Percentiles rank a stretch among this genome's conserved stretches.
Conservation (phyloP, 1,140 invertebrate genomes). For the Drosophila athabasca region DNA sequence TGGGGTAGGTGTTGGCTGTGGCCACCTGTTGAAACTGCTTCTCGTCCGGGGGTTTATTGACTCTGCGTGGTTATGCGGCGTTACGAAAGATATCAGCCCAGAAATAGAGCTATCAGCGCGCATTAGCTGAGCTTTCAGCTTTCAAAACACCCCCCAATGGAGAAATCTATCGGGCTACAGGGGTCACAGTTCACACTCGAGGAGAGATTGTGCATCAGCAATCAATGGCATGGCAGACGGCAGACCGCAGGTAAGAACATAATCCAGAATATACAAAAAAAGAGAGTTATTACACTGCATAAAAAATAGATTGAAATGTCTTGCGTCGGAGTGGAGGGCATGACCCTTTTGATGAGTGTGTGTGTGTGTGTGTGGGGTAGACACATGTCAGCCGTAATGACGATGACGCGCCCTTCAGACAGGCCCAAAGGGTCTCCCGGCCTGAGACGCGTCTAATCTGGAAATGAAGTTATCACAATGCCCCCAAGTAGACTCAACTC, state of each 20-base stretch:
- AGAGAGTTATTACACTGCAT: conserved; percentile 30
- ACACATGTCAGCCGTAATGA: conserved; percentile 48
- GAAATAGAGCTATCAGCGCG: conserved; percentile 16
- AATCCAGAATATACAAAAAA: too few relatives aligned
- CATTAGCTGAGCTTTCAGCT: conserved; percentile 17
- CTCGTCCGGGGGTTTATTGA: conserved; percentile 8
- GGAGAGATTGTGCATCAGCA: conserved; percentile 3
- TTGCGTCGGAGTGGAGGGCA: conserved; percentile 35
- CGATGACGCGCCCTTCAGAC: conserved; percentile 40
- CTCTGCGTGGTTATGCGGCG: conserved; percentile 33
- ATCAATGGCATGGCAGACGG: not conserved
- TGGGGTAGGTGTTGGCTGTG: conserved; percentile 22
- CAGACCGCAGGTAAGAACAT: not conserved
- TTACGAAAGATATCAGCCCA: conserved; percentile 36
- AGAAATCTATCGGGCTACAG: conserved; percentile 8
- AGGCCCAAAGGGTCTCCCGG: conserved; percentile 20
- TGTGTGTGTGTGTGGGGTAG: conserved; percentile 15
- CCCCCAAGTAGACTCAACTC: conserved; percentile 18
- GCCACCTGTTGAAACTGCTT: conserved; percentile 27
- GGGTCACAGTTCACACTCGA: not conserved
- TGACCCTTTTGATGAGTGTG: conserved; percentile 44
- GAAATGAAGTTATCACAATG: conserved; percentile 56
- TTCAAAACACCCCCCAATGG: too few relatives aligned
- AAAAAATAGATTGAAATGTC: conserved; percentile 36
- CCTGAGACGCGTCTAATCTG: conserved; percentile 17